These are phyloP conservation scores for Lipophrys pholis DNA, from an alignment of 2,113 vertebrate species.

Conservation along the genomic window DNA sequence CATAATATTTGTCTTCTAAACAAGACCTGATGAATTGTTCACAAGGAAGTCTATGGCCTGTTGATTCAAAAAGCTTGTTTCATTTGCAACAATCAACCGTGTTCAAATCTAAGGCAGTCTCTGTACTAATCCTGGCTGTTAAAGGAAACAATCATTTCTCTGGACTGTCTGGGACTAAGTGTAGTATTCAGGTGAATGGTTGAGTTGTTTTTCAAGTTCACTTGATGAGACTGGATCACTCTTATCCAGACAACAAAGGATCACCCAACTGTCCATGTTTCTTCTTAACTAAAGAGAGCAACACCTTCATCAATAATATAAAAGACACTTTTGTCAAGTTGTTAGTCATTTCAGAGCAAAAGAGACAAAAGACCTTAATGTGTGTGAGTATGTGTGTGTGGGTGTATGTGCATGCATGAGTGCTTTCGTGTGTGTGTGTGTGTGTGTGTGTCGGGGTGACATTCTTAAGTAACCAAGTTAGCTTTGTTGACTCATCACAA, in stretches of 20 bases:
- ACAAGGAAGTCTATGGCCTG: too few relatives aligned
- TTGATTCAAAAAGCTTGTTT: not conserved
- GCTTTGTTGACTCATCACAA: too few relatives aligned
- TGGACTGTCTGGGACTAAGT: not conserved
- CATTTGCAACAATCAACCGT: not conserved
- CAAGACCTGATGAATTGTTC: not conserved
- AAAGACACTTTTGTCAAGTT: too few relatives aligned
- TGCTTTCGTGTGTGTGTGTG: too few relatives aligned
- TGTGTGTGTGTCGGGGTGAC: too few relatives aligned
- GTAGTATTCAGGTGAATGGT: not conserved
- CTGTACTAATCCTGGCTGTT: not conserved
- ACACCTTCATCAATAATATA: too few relatives aligned
- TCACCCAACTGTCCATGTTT: not conserved
- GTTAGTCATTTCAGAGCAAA: too few relatives aligned
- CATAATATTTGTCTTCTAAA: slow-evolving; percentile 56
- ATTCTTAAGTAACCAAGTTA: too few relatives aligned
- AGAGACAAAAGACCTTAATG: too few relatives aligned
- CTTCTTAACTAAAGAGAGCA: not conserved
- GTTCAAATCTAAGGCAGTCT: not conserved
- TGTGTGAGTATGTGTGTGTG: too few relatives aligned
- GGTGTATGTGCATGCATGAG: too few relatives aligned
- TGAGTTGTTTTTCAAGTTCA: not conserved
- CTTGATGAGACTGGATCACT: not conserved
- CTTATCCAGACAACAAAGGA: not conserved
- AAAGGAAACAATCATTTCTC: not conserved